Percentiles rank a stretch among this genome's conserved stretches.
These are phyloP conservation scores for Drosophila murphyi DNA, from an alignment of 1,140 invertebrate genomes.

Conservation along the genomic window DNA sequence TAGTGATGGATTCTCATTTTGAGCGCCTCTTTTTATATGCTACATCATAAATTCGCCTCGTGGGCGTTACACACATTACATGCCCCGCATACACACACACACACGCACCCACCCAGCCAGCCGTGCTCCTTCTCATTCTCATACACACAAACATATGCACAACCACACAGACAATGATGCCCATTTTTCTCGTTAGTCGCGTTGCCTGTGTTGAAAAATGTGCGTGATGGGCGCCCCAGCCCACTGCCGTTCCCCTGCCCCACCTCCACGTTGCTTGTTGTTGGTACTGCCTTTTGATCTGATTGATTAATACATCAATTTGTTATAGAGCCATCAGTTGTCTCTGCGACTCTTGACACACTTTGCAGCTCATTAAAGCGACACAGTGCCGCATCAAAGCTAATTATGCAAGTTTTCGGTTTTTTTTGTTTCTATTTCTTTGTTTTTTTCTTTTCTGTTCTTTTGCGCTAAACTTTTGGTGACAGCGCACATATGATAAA, in stretches of 20 bases:
- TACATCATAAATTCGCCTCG: slow-evolving; percentile 67
- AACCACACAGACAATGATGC: slow-evolving; percentile 14
- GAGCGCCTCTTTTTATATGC: slow-evolving; percentile 74
- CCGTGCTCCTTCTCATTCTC: not conserved
- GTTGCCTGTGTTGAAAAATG: slow-evolving; percentile 61
- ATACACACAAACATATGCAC: slow-evolving; percentile 30
- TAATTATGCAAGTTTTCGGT: slow-evolving; percentile 68
- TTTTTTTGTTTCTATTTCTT: slow-evolving; percentile 32
- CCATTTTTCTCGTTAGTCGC: slow-evolving; percentile 47
- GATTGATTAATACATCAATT: slow-evolving; percentile 83
- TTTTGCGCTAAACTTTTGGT: slow-evolving; percentile 7
- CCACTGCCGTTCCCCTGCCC: not conserved
- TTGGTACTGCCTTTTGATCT: slow-evolving; percentile 44
- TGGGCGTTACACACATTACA: slow-evolving; percentile 70
- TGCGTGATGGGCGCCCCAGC: not conserved
- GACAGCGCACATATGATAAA: slow-evolving; percentile 45
- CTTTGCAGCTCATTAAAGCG: slow-evolving; percentile 81
- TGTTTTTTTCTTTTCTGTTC: slow-evolving; percentile 9
- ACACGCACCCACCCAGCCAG: slow-evolving; percentile 1
- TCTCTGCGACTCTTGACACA: slow-evolving; percentile 71
- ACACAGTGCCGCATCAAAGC: slow-evolving; percentile 77
- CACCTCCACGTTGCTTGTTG: not conserved
- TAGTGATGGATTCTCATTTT: slow-evolving; percentile 79
- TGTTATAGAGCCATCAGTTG: slow-evolving; percentile 74
- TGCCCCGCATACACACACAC: slow-evolving; percentile 7